Conservation (phyloP, 1,140 invertebrate genomes). For the Hycleus cichorii region DNA sequence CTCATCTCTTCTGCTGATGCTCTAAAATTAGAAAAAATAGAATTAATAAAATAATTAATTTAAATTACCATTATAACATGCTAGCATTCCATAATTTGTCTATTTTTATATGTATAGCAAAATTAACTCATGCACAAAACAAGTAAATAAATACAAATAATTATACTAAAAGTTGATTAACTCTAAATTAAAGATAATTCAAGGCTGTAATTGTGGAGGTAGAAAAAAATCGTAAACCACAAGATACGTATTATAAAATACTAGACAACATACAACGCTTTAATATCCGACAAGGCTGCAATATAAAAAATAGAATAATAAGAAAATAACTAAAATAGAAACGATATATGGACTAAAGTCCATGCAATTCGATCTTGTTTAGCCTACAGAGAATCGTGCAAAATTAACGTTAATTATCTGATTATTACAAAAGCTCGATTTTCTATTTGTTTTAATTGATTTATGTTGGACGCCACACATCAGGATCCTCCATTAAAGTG, state of each 20-base stretch:
- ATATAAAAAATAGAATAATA: slow-evolving; percentile 6
- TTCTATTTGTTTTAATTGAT: slow-evolving; percentile 24
- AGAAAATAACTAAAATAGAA: background rate
- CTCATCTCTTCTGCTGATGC: slow-evolving; percentile 69
- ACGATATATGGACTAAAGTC: background rate
- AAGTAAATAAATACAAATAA: too few species aligned
- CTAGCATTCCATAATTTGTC: background rate
- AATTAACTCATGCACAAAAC: too few species aligned
- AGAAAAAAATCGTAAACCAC: too few species aligned
- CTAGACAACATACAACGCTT: background rate
- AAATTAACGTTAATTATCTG: too few species aligned
- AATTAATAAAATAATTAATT: slow-evolving; percentile 3
- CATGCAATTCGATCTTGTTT: background rate
- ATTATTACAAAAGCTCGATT: background rate
- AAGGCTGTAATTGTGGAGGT: too few species aligned
- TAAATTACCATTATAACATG: background rate
- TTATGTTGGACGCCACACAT: slow-evolving; percentile 85
- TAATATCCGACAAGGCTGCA: background rate
- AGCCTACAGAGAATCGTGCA: background rate
- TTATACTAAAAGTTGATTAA: too few species aligned
- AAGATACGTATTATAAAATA: background rate
- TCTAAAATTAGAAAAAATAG: slow-evolving; percentile 42
- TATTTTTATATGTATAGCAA: background rate
- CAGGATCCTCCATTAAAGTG: slow-evolving; percentile 80
- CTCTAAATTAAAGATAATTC: too few species aligned